Percentiles rank a stretch among this genome's conserved stretches.
Conservation (phyloP, 1,140 invertebrate genomes). For the Hycleus cichorii region DNA sequence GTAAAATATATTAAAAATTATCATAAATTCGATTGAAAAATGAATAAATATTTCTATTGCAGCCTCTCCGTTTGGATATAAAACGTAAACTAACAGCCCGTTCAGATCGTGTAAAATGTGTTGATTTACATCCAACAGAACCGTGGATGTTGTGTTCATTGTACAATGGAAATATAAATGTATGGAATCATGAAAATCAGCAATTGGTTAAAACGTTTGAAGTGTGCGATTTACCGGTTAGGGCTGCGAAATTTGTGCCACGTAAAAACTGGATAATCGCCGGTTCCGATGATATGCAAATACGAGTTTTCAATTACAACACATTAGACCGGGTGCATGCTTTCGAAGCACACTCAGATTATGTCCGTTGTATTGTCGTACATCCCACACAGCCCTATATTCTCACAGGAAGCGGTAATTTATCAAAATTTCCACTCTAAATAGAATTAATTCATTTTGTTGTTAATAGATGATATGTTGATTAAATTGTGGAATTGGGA, state of each 20-base stretch:
- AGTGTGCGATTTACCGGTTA: slow-evolving; percentile 93
- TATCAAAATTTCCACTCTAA: neutral
- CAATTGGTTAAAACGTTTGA: slow-evolving; percentile 90
- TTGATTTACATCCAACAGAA: slow-evolving; percentile 94
- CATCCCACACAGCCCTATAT: slow-evolving; percentile 97
- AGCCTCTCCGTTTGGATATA: slow-evolving; percentile 95
- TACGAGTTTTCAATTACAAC: slow-evolving; percentile 98
- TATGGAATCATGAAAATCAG: slow-evolving; percentile 98
- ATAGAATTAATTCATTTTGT: slow-evolving; percentile 1
- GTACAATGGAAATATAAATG: slow-evolving; percentile 98
- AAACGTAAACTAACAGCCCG: slow-evolving; percentile 95
- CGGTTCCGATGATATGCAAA: slow-evolving; percentile 94
- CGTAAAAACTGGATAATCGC: slow-evolving; percentile 98
- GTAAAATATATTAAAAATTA: too few relatives aligned
- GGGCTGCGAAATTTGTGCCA: slow-evolving; percentile 91
- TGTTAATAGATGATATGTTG: slow-evolving; percentile 86
- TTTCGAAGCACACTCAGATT: slow-evolving; percentile 98
- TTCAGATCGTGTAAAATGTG: slow-evolving; percentile 96
- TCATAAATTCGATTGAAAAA: too few relatives aligned
- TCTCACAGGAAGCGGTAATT: slow-evolving; percentile 89
- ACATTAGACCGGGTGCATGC: slow-evolving; percentile 92
- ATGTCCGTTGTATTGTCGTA: slow-evolving; percentile 91
- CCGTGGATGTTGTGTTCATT: slow-evolving; percentile 97
- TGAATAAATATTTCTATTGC: slow-evolving; percentile 25
- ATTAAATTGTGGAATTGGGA: slow-evolving; percentile 99